A percentile compares a stretch with the other conserved stretches of the same genome.
These are phyloP conservation scores for Salpingus planirostris DNA, from an alignment of 2,888 invertebrate species.

Conservation along the genomic window DNA sequence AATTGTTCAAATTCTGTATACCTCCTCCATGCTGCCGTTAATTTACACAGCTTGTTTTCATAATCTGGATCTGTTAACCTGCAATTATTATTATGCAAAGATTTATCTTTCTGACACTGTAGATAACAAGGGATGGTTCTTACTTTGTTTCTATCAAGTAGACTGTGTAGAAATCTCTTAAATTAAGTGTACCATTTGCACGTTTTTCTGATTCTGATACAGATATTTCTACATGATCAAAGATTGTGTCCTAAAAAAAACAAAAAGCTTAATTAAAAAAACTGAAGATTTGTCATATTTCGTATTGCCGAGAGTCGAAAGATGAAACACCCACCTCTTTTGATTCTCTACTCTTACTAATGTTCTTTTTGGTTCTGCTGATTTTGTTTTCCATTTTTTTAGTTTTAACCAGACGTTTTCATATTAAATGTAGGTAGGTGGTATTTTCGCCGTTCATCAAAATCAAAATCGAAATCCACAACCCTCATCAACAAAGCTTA, in stretches of 20 bases:
- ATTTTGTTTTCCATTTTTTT: conserved; percentile 8
- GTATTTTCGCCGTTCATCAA: too few species aligned
- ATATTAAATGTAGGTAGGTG: too few species aligned
- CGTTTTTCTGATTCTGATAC: conserved; percentile 71
- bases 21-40: conserved; percentile 65
- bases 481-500: too few species aligned
- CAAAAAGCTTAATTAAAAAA: too few species aligned
- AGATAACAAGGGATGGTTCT: too few species aligned
- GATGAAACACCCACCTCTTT: conserved; percentile 12
- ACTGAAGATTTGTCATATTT: conserved; percentile 9
- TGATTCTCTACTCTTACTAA: conserved; percentile 4
- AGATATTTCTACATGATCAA: conserved; percentile 65
- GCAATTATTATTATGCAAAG: too few species aligned
- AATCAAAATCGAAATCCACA: too few species aligned
- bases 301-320: too few species aligned
- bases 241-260: conserved; percentile 52
- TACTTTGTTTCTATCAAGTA: conserved; percentile 73
- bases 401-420: too few species aligned
- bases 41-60: conserved; percentile 50
- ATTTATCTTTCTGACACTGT: too few species aligned
- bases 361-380: conserved; percentile 6
- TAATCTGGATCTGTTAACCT: conserved; percentile 57
- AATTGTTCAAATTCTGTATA: conserved; percentile 81
- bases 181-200: conserved; percentile 63
- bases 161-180: conserved; percentile 68